Conservation (phyloP, 2,888 invertebrate species). For the Cephalotes varians region DNA sequence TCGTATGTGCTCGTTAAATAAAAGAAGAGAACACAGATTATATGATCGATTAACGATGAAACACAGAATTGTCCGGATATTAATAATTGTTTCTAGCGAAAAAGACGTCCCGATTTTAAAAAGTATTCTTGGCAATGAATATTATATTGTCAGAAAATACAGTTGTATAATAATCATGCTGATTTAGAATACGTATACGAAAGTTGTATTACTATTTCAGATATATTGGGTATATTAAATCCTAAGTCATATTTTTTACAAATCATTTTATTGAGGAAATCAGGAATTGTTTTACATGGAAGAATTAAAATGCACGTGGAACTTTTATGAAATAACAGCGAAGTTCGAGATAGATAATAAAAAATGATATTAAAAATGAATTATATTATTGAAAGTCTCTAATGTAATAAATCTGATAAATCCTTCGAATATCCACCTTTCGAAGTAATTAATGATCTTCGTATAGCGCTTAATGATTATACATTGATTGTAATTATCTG, state of each 20-base stretch:
- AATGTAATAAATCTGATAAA: not conserved
- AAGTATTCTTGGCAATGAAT: not conserved
- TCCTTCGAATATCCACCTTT: not conserved
- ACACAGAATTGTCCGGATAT: not conserved
- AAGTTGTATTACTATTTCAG: not conserved
- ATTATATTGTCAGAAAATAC: not conserved
- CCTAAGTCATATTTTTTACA: not conserved
- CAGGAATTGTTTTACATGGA: not conserved
- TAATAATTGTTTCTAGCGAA: not conserved
- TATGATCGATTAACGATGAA: slow-evolving; percentile 11
- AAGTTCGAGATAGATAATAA: not conserved
- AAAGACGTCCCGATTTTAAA: not conserved
- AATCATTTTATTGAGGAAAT: not conserved
- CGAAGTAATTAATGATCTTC: slow-evolving; percentile 20
- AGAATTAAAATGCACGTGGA: not conserved
- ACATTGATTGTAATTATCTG: slow-evolving; percentile 52
- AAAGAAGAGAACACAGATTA: not conserved
- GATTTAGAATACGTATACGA: not conserved
- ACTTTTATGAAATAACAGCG: not conserved
- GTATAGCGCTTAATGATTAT: not conserved
- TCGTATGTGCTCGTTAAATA: not conserved
- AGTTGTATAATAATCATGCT: not conserved
- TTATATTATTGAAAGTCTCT: not conserved
- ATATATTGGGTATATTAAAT: not conserved
- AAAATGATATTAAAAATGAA: too few species aligned